A percentile compares a stretch with the other conserved stretches of the same genome.
Conservation (phyloP, 2,797 vertebrate genomes). For the Sebastes oblongus region DNA sequence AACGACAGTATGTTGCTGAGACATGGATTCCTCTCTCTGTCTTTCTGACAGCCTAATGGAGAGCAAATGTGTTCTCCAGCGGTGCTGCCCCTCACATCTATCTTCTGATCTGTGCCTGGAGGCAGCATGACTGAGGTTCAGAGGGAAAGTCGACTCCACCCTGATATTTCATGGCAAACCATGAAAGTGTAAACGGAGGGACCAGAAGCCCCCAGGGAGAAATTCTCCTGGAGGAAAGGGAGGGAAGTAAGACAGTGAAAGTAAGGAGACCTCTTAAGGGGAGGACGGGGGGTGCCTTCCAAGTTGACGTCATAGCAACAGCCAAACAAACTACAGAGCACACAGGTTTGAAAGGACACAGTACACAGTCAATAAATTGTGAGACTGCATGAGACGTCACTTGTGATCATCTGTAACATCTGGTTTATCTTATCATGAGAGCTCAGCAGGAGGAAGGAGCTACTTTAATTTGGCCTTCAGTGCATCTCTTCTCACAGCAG, state of each 20-base stretch:
- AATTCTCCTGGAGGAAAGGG: slow-evolving; percentile 38
- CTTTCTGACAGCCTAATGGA: slow-evolving; percentile 48
- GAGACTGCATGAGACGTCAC: background rate
- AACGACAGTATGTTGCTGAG: background rate
- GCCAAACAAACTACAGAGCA: slow-evolving; percentile 46
- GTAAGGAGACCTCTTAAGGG: slow-evolving; percentile 23
- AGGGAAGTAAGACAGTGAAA: slow-evolving; percentile 38
- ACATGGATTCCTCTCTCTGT: slow-evolving; percentile 20
- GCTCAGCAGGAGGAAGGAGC: background rate
- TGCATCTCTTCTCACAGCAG: background rate
- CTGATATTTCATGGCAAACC: slow-evolving; percentile 56
- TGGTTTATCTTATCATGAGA: slow-evolving; percentile 23
- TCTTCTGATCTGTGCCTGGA: slow-evolving; percentile 51
- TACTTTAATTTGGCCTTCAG: background rate
- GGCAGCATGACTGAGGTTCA: slow-evolving; percentile 35
- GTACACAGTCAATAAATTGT: slow-evolving; percentile 29
- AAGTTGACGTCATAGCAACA: slow-evolving; percentile 63
- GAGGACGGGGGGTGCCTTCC: slow-evolving; percentile 10
- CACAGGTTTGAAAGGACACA: slow-evolving; percentile 4
- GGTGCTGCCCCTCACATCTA: slow-evolving; percentile 33
- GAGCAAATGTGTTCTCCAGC: slow-evolving; percentile 58
- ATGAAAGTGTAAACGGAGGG: slow-evolving; percentile 56
- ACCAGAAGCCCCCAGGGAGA: slow-evolving; percentile 33
- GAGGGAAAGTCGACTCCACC: slow-evolving; percentile 49
- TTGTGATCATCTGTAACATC: slow-evolving; percentile 33